A percentile compares a stretch with the other conserved stretches of the same genome.
phyloP scores from a whole-genome alignment of 2,113 vertebrate genomes.

The Formicarius rufipectus region DNA sequence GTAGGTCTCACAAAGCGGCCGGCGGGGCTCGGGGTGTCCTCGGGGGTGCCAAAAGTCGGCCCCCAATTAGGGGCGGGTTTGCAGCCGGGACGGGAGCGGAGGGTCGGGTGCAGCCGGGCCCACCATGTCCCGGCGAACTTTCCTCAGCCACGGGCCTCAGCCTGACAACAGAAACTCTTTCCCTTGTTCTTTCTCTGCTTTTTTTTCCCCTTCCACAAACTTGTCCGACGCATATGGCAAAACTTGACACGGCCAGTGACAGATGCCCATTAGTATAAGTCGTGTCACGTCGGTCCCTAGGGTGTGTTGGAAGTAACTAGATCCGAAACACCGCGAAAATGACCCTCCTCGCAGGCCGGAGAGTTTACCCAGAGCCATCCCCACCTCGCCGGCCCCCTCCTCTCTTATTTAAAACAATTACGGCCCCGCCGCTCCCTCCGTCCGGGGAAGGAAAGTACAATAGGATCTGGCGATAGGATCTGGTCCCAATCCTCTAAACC shows the following conservation, averaged over 20 bases:
- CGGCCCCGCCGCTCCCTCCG: background rate
- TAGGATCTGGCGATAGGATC: background rate
- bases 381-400: background rate
- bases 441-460: background rate
- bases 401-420: background rate
- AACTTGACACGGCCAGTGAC: slow-evolving; percentile 62
- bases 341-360: slow-evolving; percentile 32
- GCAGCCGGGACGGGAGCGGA: background rate
- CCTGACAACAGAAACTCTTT: background rate
- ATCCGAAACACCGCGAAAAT: slow-evolving; percentile 36
- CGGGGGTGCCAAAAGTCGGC: accelerated
- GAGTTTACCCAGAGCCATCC: background rate
- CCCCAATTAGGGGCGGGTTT: background rate
- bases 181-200: background rate
- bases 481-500: background rate
- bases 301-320: slow-evolving; percentile 56
- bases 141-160: background rate
- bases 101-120: background rate
- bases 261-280: slow-evolving; percentile 58
- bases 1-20: background rate
- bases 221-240: slow-evolving; percentile 31
- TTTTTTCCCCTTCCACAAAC: background rate
- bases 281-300: slow-evolving; percentile 24
- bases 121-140: background rate
- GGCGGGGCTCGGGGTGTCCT: background rate